Evolutionary conservation across 2,113 vertebrate species (phyloP).

Genomic region (Vombatus ursinus): DNA sequence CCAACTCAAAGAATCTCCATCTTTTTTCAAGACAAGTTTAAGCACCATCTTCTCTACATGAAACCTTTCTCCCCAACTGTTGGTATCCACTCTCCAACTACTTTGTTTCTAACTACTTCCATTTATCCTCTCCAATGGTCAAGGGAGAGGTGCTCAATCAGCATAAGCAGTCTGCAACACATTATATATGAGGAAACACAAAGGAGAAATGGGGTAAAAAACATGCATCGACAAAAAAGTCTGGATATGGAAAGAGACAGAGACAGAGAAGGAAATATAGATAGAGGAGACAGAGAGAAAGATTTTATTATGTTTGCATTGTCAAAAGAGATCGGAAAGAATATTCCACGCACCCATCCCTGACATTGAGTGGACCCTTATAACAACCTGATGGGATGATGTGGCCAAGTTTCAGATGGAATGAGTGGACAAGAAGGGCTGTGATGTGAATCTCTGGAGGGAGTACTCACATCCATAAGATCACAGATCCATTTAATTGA

Average conservation of each 20-base stretch:
- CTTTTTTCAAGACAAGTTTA: neutral
- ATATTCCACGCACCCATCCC: neutral
- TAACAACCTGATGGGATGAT: neutral
- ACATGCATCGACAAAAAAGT: neutral
- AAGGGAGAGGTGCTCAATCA: neutral
- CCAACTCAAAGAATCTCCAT: neutral
- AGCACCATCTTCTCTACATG: neutral
- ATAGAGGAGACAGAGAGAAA: neutral
- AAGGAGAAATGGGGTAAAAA: neutral
- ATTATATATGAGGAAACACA: neutral
- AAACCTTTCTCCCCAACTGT: neutral
- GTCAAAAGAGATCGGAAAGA: neutral
- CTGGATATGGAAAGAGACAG: neutral
- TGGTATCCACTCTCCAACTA: neutral
- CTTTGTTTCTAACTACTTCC: neutral
- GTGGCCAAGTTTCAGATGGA: neutral
- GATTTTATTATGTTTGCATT: neutral
- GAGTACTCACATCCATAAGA: neutral
- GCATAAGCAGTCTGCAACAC: neutral
- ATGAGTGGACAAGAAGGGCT: neutral
- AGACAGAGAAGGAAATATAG: neutral
- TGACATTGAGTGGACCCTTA: neutral
- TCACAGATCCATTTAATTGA: neutral
- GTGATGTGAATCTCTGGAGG: neutral
- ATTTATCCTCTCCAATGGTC: neutral